Conservation (phyloP, 2,113 vertebrate species). For the Catharus bicknelli region DNA sequence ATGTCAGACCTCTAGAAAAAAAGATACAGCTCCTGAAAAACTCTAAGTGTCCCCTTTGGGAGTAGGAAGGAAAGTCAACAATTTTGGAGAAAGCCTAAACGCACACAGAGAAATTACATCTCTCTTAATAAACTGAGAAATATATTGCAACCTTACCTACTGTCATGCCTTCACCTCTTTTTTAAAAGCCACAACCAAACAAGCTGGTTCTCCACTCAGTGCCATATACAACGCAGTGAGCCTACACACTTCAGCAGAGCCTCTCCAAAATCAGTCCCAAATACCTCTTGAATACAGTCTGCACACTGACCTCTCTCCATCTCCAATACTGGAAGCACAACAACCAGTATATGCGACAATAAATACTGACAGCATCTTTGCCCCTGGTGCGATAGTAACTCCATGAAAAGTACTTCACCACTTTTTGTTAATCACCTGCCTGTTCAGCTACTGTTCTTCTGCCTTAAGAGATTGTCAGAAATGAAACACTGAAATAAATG, state of each 20-base stretch:
- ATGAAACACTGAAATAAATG: neutral
- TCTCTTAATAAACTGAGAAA: neutral
- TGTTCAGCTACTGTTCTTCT: neutral
- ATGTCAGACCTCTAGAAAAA: neutral
- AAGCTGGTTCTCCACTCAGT: neutral
- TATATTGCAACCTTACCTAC: neutral
- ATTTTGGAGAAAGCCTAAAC: neutral
- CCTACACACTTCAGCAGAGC: neutral
- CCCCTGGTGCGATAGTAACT: neutral
- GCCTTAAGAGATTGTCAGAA: neutral
- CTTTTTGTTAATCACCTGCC: neutral
- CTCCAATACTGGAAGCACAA: neutral
- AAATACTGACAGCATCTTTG: neutral
- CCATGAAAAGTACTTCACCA: neutral
- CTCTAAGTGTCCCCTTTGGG: neutral
- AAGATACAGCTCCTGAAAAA: neutral
- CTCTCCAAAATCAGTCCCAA: neutral
- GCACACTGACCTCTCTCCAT: neutral
- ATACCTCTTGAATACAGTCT: neutral
- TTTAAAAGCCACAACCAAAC: neutral
- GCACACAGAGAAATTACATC: neutral
- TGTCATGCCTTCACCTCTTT: neutral
- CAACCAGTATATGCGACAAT: neutral
- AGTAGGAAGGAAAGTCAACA: neutral
- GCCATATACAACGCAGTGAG: rapidly evolving